Conservation (phyloP, 2,113 vertebrate species). For the Eidolon helvum region DNA sequence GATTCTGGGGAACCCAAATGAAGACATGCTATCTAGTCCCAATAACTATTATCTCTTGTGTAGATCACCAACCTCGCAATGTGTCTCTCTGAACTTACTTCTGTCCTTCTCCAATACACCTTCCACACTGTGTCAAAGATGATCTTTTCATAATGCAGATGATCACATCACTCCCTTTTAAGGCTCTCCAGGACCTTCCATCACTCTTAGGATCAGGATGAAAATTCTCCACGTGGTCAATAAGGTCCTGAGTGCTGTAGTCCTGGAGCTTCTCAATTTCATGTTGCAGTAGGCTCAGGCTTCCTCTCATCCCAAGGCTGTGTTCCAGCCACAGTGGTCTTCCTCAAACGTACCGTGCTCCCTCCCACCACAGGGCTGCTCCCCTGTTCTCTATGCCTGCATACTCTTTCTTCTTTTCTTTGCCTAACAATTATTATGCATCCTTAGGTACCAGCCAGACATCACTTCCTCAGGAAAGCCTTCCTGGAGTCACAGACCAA, state of each 20-base stretch:
- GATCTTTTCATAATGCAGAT: neutral
- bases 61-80: neutral
- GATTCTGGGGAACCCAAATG: neutral
- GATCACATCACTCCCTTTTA: neutral
- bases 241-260: neutral
- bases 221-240: neutral
- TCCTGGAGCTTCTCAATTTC: neutral
- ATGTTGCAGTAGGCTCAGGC: neutral
- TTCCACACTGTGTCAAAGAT: neutral
- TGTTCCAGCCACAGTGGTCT: too few species aligned
- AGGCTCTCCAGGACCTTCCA: neutral
- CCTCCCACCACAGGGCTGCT: neutral
- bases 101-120: neutral
- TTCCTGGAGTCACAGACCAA: neutral
- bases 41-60: neutral
- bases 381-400: neutral
- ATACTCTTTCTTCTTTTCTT: neutral
- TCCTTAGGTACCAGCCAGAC: neutral
- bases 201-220: neutral
- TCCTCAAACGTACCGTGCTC: neutral
- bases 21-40: neutral
- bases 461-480: neutral
- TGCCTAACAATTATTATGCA: neutral
- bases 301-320: neutral
- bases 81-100: neutral